Percentiles rank a stretch among this genome's conserved stretches.
Evolutionary conservation across 2,888 invertebrate species (phyloP).

Genomic region (Zeuzera pyrina): DNA sequence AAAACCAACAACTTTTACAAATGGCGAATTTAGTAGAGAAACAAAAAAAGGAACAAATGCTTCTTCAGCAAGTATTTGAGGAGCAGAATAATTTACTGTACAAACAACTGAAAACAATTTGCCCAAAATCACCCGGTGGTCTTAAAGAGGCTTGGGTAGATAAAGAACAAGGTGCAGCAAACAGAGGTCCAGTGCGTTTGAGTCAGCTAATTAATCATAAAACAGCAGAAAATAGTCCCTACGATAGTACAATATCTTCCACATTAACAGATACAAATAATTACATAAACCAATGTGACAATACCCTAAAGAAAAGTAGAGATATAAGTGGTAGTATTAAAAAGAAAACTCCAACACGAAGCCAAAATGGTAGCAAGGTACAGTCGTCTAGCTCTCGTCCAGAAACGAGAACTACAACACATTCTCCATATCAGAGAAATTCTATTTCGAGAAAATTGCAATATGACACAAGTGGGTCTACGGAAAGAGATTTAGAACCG

Average conservation of each 20-base stretch:
- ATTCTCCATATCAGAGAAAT: slow-evolving; percentile 32
- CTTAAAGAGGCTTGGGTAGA: slow-evolving; percentile 53
- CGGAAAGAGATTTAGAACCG: slow-evolving; percentile 42
- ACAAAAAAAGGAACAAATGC: slow-evolving; percentile 76
- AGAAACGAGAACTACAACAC: slow-evolving; percentile 32
- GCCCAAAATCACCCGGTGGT: slow-evolving; percentile 48
- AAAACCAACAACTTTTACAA: slow-evolving; percentile 76
- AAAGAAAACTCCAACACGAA: slow-evolving; percentile 19
- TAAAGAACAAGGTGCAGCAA: slow-evolving; percentile 22
- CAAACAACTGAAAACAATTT: slow-evolving; percentile 57
- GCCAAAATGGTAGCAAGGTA: slow-evolving; percentile 10
- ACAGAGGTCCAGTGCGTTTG: slow-evolving; percentile 53
- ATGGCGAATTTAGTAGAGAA: slow-evolving; percentile 75
- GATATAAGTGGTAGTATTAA: slow-evolving; percentile 45
- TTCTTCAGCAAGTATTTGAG: slow-evolving; percentile 77
- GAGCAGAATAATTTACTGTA: slow-evolving; percentile 76
- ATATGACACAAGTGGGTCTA: slow-evolving; percentile 44
- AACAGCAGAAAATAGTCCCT: slow-evolving; percentile 22
- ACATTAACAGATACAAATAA: slow-evolving; percentile 47
- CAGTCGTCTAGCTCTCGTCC: slow-evolving; percentile 19
- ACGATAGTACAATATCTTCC: slow-evolving; percentile 30
- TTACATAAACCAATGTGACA: slow-evolving; percentile 46
- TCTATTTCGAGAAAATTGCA: slow-evolving; percentile 37
- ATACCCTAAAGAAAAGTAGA: slow-evolving; percentile 46
- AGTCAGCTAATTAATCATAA: slow-evolving; percentile 53